Conservation (phyloP, 2,113 vertebrate species). For the Eurypyga helias region DNA sequence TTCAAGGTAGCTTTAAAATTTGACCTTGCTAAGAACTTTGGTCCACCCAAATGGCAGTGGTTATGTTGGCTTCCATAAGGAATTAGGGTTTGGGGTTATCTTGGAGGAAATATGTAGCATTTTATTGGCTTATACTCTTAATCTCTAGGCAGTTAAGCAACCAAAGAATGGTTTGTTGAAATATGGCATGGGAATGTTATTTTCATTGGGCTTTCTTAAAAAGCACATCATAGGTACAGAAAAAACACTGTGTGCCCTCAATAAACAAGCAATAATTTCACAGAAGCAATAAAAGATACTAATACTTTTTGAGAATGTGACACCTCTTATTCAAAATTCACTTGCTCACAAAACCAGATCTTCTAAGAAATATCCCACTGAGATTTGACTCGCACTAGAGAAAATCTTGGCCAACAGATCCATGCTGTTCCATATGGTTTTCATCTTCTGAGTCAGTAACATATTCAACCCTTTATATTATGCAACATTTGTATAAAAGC, state of each 20-base stretch:
- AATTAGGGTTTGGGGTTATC: background rate
- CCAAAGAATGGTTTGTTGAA: background rate
- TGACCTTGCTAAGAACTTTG: background rate
- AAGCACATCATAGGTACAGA: background rate
- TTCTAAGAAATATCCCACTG: background rate
- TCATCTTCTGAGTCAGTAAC: background rate
- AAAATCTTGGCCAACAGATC: background rate
- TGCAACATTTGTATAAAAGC: slow-evolving; percentile 16
- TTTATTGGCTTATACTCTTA: background rate
- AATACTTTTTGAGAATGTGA: background rate
- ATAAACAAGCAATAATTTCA: background rate
- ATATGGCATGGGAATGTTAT: background rate
- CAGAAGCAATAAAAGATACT: background rate
- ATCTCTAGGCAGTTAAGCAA: background rate
- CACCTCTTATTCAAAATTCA: background rate
- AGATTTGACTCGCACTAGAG: background rate
- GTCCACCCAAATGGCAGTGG: background rate
- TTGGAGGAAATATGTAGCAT: background rate
- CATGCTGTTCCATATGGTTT: background rate
- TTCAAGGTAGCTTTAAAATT: background rate
- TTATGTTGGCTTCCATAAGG: background rate
- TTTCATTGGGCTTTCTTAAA: background rate
- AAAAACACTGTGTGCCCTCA: background rate
- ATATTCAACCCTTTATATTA: background rate
- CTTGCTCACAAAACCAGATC: background rate